These are phyloP conservation scores for Tipula unca DNA, from an alignment of 2,888 invertebrate species.

Conservation along the genomic window DNA sequence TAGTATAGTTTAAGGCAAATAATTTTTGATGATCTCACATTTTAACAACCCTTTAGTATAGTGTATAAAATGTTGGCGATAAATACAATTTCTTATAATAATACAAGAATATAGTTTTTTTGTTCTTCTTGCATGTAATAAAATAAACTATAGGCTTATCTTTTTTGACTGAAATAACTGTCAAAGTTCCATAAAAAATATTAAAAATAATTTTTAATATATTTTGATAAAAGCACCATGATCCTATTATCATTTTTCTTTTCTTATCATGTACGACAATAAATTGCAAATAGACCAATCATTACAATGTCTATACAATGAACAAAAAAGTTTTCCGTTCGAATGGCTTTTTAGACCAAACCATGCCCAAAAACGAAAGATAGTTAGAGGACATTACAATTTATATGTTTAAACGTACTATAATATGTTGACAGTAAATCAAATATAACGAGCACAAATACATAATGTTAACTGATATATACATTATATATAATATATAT, in stretches of 20 bases:
- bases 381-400: neutral
- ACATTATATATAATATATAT: neutral
- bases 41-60: neutral
- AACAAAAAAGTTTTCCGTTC: neutral
- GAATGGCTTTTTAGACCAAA: neutral
- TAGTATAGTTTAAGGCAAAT: neutral
- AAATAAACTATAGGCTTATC: neutral
- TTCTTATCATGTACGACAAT: neutral
- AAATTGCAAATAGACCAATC: neutral
- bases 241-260: neutral
- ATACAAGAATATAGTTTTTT: neutral
- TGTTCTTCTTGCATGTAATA: neutral
- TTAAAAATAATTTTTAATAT: neutral
- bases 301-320: neutral
- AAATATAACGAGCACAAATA: neutral
- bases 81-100: neutral
- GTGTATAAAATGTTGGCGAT: too few species aligned
- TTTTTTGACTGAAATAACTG: neutral
- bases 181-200: neutral
- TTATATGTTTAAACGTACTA: neutral
- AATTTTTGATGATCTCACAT: neutral
- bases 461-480: neutral
- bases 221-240: neutral
- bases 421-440: neutral
- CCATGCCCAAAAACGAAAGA: neutral